These are phyloP conservation scores for Hirudo medicinalis DNA, from an alignment of 1,140 invertebrate species.

Conservation along the genomic window DNA sequence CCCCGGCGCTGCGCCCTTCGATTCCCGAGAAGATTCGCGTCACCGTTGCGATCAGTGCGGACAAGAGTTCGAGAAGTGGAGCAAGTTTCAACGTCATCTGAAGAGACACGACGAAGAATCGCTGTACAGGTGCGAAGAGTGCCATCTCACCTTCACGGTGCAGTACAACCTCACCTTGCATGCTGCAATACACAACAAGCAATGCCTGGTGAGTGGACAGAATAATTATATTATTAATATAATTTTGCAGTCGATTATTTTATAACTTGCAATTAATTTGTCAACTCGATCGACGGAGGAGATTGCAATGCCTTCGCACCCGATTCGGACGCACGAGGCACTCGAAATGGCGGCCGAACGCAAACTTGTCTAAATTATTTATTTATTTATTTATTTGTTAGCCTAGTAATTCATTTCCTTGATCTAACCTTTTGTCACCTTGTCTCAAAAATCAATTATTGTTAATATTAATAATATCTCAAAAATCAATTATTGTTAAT, in stretches of 20 bases:
- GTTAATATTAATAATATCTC: neutral
- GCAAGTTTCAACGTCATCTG: constrained; percentile 46
- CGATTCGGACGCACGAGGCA: too few species aligned
- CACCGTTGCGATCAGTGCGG: constrained; percentile 45
- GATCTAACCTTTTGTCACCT: too few species aligned
- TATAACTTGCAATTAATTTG: too few species aligned
- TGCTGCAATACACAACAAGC: constrained; percentile 46
- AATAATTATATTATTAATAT: too few species aligned
- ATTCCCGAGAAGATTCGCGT: constrained; percentile 38
- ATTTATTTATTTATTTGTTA: too few species aligned
- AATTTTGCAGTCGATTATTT: too few species aligned
- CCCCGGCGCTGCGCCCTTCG: too few species aligned
- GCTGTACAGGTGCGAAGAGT: constrained; percentile 49
- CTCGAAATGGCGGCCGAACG: too few species aligned
- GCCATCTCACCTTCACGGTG: constrained; percentile 51
- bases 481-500: neutral
- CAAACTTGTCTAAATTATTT: too few species aligned
- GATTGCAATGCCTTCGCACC: too few species aligned
- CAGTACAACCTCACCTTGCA: constrained; percentile 52
- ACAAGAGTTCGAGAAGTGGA: constrained; percentile 46
- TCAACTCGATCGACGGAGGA: too few species aligned
- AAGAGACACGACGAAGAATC: constrained; percentile 52
- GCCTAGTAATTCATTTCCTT: too few species aligned
- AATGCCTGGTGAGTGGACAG: constrained; percentile 25
- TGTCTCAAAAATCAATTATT: neutral